These are phyloP conservation scores for Branchipolynoe longqiensis DNA, from an alignment of 2,888 invertebrate genomes.

Conservation along the genomic window DNA sequence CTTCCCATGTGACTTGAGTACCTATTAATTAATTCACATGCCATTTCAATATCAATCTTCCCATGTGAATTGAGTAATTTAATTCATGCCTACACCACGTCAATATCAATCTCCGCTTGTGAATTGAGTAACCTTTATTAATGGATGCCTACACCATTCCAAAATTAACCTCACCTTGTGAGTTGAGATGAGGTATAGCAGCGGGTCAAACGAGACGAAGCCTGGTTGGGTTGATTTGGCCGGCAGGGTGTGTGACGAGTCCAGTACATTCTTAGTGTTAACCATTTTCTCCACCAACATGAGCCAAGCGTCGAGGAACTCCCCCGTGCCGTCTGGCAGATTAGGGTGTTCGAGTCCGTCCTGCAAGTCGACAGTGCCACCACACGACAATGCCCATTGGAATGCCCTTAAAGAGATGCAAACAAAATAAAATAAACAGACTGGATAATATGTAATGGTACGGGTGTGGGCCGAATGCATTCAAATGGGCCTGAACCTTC, in stretches of 20 bases:
- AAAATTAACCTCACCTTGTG: conserved; percentile 84
- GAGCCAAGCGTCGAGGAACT: conserved; percentile 92
- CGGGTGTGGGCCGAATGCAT: no score
- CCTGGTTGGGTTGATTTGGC: conserved; percentile 82
- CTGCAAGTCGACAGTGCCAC: conserved; percentile 83
- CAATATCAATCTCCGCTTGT: no score
- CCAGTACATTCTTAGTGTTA: conserved; percentile 90
- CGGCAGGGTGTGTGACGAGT: conserved; percentile 89
- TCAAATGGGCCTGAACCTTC: no score
- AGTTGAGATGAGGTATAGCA: conserved; percentile 88
- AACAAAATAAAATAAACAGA: no score
- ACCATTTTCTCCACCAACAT: conserved; percentile 91
- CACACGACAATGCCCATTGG: conserved; percentile 83
- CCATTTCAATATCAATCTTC: no score
- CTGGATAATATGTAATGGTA: no score
- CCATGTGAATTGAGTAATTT: no score
- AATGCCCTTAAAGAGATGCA: conserved; percentile 84
- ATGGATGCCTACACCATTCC: no score
- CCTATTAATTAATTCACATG: no score
- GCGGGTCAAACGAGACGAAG: conserved; percentile 84
- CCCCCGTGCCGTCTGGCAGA: conserved; percentile 89
- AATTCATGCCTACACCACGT: no score
- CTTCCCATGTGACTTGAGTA: neutral
- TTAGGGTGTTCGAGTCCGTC: conserved; percentile 86
- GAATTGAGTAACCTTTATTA: no score